These are phyloP conservation scores for Brachionus plicatilis DNA, from an alignment of 1,140 invertebrate genomes.

Conservation along the genomic window DNA sequence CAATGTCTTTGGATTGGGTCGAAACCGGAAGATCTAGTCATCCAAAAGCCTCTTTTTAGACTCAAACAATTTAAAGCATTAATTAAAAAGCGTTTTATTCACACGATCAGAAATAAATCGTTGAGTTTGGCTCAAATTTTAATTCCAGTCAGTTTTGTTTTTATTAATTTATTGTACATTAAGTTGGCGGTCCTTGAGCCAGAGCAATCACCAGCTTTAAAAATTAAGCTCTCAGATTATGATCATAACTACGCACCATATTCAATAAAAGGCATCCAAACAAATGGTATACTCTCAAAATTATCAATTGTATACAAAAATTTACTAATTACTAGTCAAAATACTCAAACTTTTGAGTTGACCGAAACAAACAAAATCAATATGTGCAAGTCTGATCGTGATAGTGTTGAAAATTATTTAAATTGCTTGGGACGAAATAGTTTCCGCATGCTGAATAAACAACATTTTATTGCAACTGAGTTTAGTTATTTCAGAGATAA, in stretches of 20 bases:
- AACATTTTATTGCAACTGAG: constrained; percentile 1
- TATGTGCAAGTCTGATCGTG: neutral
- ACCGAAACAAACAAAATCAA: neutral
- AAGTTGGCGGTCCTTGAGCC: constrained; percentile 51
- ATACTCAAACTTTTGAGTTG: constrained; percentile 27
- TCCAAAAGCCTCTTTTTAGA: neutral
- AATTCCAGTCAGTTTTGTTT: constrained; percentile 50
- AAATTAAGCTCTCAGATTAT: constrained; percentile 46
- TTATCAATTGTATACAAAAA: neutral
- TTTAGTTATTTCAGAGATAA: neutral
- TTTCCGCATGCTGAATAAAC: neutral
- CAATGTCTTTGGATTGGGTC: neutral
- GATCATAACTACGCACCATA: constrained; percentile 47
- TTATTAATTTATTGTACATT: constrained; percentile 33
- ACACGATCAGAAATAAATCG: constrained; percentile 53
- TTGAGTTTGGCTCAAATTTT: constrained; percentile 52
- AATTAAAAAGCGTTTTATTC: constrained; percentile 54
- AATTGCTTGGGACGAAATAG: constrained; percentile 17
- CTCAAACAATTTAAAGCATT: constrained; percentile 53
- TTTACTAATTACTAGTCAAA: constrained; percentile 12
- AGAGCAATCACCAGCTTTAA: constrained; percentile 47
- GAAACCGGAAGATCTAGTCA: neutral
- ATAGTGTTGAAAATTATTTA: constrained; percentile 8
- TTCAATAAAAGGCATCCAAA: neutral
- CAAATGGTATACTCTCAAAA: neutral